These are phyloP conservation scores for Agrotis clavis DNA, from an alignment of 2,888 invertebrate species.

Conservation along the genomic window DNA sequence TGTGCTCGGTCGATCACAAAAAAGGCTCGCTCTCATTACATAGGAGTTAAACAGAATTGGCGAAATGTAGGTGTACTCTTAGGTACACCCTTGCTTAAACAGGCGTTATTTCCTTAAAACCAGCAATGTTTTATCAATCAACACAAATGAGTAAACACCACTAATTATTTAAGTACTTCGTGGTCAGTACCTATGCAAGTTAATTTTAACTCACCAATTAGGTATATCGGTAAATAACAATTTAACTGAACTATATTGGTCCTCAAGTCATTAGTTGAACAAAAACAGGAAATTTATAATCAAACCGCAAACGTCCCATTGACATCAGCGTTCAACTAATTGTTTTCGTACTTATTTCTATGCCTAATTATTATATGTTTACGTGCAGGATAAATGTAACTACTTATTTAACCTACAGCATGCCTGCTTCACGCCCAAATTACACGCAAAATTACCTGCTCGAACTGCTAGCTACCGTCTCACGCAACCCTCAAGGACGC, in stretches of 20 bases:
- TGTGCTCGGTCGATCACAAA: too few species aligned
- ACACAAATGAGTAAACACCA: neutral
- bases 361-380: conserved; percentile 8
- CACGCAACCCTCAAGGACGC: conserved; percentile 78
- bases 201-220: conserved; percentile 15
- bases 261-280: conserved; percentile 10
- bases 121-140: neutral
- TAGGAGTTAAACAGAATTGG: too few species aligned
- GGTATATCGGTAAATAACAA: conserved; percentile 19
- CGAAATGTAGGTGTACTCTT: too few species aligned
- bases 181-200: neutral
- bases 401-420: conserved; percentile 28
- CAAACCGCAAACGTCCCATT: conserved; percentile 42
- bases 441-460: conserved; percentile 48
- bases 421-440: conserved; percentile 51
- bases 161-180: neutral
- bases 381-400: conserved; percentile 29
- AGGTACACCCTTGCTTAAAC: too few species aligned
- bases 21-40: too few species aligned
- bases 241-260: conserved; percentile 2
- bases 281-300: conserved; percentile 52
- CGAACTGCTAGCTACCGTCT: conserved; percentile 54
- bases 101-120: neutral
- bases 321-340: conserved; percentile 36
- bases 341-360: conserved; percentile 25